Percentiles rank a stretch among this genome's conserved stretches.
These are phyloP conservation scores for Cranoglanis bouderius DNA, from an alignment of 2,113 vertebrate genomes.

Conservation along the genomic window DNA sequence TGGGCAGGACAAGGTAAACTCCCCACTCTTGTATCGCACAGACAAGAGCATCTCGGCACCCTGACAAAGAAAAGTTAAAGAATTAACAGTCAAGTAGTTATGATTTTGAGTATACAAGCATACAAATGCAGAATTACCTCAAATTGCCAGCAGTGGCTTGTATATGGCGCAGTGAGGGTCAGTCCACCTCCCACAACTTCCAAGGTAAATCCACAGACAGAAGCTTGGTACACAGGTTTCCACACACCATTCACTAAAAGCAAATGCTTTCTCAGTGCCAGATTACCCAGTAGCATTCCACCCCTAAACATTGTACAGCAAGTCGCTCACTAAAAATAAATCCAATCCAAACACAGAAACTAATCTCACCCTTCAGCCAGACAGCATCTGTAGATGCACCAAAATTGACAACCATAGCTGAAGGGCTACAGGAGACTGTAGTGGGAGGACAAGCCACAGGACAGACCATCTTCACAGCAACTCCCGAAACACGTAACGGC, in stretches of 20 bases:
- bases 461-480: constrained; percentile 34
- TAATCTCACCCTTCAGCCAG: constrained; percentile 50
- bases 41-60: background rate
- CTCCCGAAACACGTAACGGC: background rate
- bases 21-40: background rate
- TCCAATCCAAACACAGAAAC: background rate
- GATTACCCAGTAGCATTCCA: no score
- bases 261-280: background rate
- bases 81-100: background rate
- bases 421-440: background rate
- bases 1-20: constrained; percentile 23
- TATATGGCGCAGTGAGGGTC: constrained; percentile 49
- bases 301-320: no score
- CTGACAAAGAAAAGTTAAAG: background rate
- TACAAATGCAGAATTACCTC: background rate
- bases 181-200: background rate
- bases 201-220: constrained; percentile 47
- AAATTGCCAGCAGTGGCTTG: constrained; percentile 32
- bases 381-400: constrained; percentile 16
- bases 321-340: background rate
- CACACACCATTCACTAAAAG: constrained; percentile 58
- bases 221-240: constrained; percentile 1
- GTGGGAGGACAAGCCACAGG: background rate
- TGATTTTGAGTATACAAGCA: background rate
- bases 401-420: constrained; percentile 41